Evolutionary conservation across 2,888 invertebrate species (phyloP).

Genomic region (Ischnus inquisitorius): DNA sequence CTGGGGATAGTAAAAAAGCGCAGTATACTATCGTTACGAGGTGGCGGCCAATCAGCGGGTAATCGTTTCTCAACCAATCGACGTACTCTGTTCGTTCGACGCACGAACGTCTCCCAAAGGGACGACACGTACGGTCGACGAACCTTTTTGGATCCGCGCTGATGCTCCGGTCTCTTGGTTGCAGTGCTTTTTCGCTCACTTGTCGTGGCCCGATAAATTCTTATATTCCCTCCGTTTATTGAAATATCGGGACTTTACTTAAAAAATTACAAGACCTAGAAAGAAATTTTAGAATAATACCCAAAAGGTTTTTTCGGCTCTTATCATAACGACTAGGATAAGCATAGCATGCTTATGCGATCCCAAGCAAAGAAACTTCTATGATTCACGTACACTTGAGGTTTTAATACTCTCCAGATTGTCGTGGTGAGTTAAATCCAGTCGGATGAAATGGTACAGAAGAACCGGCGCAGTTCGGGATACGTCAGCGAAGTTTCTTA

Average conservation of each 20-base stretch:
- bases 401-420: slow-evolving; percentile 75
- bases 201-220: neutral
- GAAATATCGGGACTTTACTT: neutral
- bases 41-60: slow-evolving; percentile 54
- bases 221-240: neutral
- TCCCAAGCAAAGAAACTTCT: slow-evolving; percentile 26
- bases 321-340: neutral
- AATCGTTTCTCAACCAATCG: slow-evolving; percentile 53
- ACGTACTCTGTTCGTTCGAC: slow-evolving; percentile 17
- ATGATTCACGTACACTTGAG: slow-evolving; percentile 71
- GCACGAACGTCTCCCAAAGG: neutral
- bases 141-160: slow-evolving; percentile 4
- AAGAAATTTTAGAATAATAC: neutral
- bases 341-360: neutral
- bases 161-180: neutral
- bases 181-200: neutral
- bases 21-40: slow-evolving; percentile 40
- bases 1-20: slow-evolving; percentile 30
- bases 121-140: slow-evolving; percentile 26
- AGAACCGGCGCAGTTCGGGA: slow-evolving; percentile 11
- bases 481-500: slow-evolving; percentile 43
- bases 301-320: neutral
- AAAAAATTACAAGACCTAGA: neutral
- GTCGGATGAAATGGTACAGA: neutral
- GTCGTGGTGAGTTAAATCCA: slow-evolving; percentile 61